Evolutionary conservation across 2,797 vertebrate species (phyloP), one percentile per base, ranked within the genome.

Genomic region (Sebastes steindachneri): DNA sequence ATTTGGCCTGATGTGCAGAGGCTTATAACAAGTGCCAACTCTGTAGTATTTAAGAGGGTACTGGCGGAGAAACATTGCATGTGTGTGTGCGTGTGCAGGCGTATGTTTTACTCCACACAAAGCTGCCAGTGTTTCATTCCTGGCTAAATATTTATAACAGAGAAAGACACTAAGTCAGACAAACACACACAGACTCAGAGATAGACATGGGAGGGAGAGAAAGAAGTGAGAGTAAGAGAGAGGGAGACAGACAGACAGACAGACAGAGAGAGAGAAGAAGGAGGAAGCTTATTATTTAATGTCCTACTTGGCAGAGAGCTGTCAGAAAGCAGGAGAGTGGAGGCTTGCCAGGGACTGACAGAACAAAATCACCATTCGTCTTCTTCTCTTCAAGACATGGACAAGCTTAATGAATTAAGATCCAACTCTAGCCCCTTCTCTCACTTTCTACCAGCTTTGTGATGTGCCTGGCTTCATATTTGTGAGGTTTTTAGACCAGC

Each of bases 271-370:
- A 73, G 25, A 71, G 77, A 81, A 82, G 84, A 88, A 83, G 76
- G 68, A 83, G 77, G 79, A 80, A 86, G 89, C 89, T 92, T 90
- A 93, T 91, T 91, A 92, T 93, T 93, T 93, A 91, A 92, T 92
- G 91, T 91, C 86, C 89, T 89, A 88, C 84, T 92, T 93, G 92
- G 89, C 89, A 92, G 83, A 83, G 76, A 72, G 82, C 85, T 92
- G 89, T 91, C 89, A 93, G 80, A 83, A 85, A 77, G 54, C 71
- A 82, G 68, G 57, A 80, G 67, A 81, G 83, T 59, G 26, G 64
- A 84, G 79, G 62, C 81, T 75, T 87, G 88, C 86, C 90, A 90
- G 73, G n/a, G 79, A 88, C 86, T 87, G 89, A 90, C 89, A 88
- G 83, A 88, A 83, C 80, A 75, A 86, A 93, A 93, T 89, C 85